Conservation (phyloP, 2,113 vertebrate genomes). For the Pelodiscus sinensis region DNA sequence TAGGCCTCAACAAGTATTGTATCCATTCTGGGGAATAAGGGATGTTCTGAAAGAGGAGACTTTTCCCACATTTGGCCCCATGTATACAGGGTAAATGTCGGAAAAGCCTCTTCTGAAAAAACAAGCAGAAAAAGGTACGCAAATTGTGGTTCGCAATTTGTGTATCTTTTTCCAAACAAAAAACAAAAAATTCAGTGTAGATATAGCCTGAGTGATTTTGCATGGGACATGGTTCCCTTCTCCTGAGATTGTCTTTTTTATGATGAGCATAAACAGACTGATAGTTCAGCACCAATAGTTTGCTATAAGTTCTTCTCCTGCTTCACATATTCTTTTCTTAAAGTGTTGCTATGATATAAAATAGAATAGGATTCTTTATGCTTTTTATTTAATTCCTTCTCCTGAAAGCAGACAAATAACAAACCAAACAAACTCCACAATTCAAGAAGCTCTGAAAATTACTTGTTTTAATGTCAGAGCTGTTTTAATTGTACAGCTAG, state of each 20-base stretch:
- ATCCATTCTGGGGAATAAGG: too few species aligned
- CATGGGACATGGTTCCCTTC: background rate
- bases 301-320: background rate
- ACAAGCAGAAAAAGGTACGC: too few species aligned
- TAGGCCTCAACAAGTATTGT: too few species aligned
- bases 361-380: background rate
- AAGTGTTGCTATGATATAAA: background rate
- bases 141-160: too few species aligned
- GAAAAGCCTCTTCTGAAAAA: too few species aligned
- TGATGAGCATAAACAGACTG: background rate
- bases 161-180: too few species aligned
- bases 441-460: background rate
- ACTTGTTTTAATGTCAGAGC: background rate
- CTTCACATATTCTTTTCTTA: background rate
- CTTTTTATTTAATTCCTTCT: background rate
- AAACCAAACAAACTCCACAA: background rate
- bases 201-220: background rate
- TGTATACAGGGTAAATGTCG: too few species aligned
- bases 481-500: background rate
- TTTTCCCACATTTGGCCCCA: too few species aligned
- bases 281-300: background rate
- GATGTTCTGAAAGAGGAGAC: too few species aligned
- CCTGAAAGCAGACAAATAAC: background rate
- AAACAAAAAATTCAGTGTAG: too few species aligned
- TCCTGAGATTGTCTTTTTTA: background rate